phyloP scores from a whole-genome alignment of 2,797 vertebrate species.

The Ciconia nigra region DNA sequence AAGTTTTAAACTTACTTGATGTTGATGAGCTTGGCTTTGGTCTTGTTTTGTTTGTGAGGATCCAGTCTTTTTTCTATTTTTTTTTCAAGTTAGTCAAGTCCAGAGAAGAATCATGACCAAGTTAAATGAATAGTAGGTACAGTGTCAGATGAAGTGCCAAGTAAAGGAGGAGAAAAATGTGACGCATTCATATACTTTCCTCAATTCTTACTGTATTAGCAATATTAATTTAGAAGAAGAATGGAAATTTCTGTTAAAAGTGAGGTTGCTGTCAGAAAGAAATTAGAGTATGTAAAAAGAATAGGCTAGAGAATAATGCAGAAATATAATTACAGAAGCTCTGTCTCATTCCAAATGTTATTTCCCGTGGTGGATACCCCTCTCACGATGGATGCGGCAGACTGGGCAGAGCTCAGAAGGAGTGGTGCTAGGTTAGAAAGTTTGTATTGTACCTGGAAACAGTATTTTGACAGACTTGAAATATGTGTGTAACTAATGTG shows the following conservation, averaged over 20 bases:
- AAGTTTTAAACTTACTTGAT: neutral
- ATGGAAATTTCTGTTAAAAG: neutral
- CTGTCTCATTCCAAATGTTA: neutral
- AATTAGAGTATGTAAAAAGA: neutral
- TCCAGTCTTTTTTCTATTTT: neutral
- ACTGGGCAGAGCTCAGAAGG: neutral
- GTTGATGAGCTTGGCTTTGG: neutral
- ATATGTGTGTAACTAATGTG: neutral
- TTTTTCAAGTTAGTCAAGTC: neutral
- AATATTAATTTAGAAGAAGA: constrained; percentile 32
- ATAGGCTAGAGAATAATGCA: neutral
- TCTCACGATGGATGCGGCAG: neutral
- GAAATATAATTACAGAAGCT: neutral
- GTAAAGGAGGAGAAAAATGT: neutral
- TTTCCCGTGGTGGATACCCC: neutral
- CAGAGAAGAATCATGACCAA: neutral
- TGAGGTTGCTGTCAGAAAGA: constrained; percentile 16
- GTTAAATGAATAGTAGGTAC: neutral
- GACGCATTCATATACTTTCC: neutral
- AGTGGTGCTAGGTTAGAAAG: neutral
- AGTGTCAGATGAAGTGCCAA: neutral
- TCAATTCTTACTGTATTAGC: neutral
- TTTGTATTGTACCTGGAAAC: neutral
- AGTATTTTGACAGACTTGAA: neutral
- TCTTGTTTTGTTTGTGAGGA: neutral